Base-by-base conservation (phyloP, 2,888 invertebrate genomes). In the Hedya salicella region DNA sequence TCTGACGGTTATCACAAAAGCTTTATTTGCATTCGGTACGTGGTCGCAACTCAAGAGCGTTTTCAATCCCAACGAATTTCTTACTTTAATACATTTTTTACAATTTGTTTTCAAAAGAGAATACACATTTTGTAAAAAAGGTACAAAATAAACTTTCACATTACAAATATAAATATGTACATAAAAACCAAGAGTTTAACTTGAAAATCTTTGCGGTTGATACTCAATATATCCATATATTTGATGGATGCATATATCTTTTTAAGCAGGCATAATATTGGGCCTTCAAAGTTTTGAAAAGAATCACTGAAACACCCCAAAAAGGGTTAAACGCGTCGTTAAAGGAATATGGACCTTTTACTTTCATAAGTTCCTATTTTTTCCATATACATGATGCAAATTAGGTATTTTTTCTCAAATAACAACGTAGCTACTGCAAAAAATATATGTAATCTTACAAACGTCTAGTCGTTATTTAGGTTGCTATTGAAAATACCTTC, bases 251-350 rank as follows among this genome's bases (percentile, higher is more conserved):
- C 6, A 14, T 14, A 1, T 13, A 4, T 16, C 4, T 19, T 46
- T 46, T 13, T 13, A 3, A 13, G 25, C 13, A 1, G 11, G 21
- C 2, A 25, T 1, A 44, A 46, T 46, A 13, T 13, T 13, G 5
- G 39, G 9, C 8, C 5, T n/a, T 21, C 21, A 36, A 49, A 60
- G 14, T 36, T 19, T 60, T 40, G 14, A 25, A 39, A 49, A 49
- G 39, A 49, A 21, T 60, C 36, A 59, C 59, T 30, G 13, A 3
- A 49, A 49, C 14, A 39, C 14, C 1, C 21, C 21, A 1, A 16
- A n/a, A 49, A 49, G 49, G 39, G 39, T 49, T 21, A 19, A 36
- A 39, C 16, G 30, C 21, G 21, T 49, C 25, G 49, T 49, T 60
- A 60, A 13, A 14, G 48, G 21, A 19, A 21, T 25, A 4, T 16